Evolutionary conservation across 2,113 vertebrate genomes (phyloP).

Genomic region (Spilogale gracilis): DNA sequence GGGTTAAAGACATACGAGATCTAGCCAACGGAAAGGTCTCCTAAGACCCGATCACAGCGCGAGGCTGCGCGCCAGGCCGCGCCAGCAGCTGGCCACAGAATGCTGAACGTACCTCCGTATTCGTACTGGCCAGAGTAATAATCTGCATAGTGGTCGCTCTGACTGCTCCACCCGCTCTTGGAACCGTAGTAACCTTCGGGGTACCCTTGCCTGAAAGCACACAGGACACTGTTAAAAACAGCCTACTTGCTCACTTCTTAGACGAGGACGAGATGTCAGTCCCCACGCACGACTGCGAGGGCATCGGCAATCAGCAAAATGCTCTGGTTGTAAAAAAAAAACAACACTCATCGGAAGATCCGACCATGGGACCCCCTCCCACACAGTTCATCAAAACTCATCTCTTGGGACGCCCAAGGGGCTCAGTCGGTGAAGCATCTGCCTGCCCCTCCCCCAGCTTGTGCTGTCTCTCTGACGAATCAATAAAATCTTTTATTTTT

Average conservation of each 20-base stretch:
- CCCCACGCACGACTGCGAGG: fast-evolving
- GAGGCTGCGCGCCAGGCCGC: fast-evolving
- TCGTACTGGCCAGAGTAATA: conserved; percentile 92
- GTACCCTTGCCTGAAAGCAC: conserved; percentile 92
- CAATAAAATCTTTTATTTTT: too few species aligned
- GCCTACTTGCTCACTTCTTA: fast-evolving
- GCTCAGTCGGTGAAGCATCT: too few species aligned
- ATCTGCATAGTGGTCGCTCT: conserved; percentile 92
- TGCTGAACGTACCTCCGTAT: conserved; percentile 85
- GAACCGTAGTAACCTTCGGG: conserved; percentile 89
- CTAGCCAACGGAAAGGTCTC: fast-evolving
- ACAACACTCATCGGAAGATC: fast-evolving
- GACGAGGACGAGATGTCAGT: fast-evolving
- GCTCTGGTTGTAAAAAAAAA: not conserved
- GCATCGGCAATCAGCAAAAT: not conserved
- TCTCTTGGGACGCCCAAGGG: not conserved
- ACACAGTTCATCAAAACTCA: fast-evolving
- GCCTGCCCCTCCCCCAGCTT: not conserved
- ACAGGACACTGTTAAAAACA: not conserved
- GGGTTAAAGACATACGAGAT: not conserved
- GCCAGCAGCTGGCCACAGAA: fast-evolving
- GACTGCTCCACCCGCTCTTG: conserved; percentile 91
- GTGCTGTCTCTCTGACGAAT: too few species aligned
- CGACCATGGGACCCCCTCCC: fast-evolving
- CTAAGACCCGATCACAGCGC: not conserved